phyloP scores from a whole-genome alignment of 2,113 vertebrate genomes.

The Lota lota region DNA sequence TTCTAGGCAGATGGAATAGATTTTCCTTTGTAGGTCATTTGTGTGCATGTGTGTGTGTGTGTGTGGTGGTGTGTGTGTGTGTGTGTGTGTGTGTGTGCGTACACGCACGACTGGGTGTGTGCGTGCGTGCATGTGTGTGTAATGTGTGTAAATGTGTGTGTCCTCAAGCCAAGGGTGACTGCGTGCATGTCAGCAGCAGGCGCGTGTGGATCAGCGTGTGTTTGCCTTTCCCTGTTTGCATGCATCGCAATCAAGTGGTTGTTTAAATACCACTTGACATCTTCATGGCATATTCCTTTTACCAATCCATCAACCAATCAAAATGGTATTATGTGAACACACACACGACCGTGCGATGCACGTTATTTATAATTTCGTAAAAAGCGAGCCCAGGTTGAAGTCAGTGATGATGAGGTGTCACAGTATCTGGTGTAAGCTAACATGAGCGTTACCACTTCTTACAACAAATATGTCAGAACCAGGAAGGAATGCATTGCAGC shows the following conservation, averaged over 20 bases:
- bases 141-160: not conserved
- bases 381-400: no score
- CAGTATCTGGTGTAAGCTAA: constrained; percentile 4
- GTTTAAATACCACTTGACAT: constrained; percentile 7
- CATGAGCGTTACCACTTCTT: not conserved
- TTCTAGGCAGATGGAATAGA: constrained; percentile 8
- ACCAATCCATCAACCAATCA: constrained; percentile 14
- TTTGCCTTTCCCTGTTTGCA: not conserved
- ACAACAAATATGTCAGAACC: no score
- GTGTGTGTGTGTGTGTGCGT: constrained; percentile 1
- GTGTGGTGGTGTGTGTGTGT: constrained; percentile 6
- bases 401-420: constrained; percentile 6
- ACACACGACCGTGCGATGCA: not conserved
- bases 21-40: not conserved
- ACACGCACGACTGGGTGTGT: no score
- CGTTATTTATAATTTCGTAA: no score
- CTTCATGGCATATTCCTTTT: not conserved
- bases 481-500: no score
- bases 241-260: no score
- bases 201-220: not conserved
- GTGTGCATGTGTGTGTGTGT: constrained; percentile 9
- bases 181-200: no score
- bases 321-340: not conserved
- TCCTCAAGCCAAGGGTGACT: no score
- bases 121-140: no score